Evolutionary conservation across 2,888 invertebrate genomes (phyloP), one percentile per base, ranked within the genome.

Genomic region (Chymomyza caudatula): DNA sequence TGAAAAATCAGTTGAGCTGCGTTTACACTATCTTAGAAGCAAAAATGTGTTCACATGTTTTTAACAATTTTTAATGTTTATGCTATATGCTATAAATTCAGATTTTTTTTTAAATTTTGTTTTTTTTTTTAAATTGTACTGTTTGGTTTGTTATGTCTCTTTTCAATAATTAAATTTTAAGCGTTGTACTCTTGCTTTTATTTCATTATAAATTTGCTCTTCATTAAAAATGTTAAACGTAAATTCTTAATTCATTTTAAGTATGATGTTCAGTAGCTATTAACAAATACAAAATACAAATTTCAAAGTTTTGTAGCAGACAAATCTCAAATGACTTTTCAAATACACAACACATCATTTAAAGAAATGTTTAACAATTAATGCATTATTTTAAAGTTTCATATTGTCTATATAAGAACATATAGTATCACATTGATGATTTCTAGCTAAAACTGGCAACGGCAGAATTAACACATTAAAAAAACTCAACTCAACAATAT

Each of bases 401-500:
- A 37, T 37, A 37, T 60, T 11, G 11, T 11, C 11, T 37, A 37
- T 57, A 57, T 20, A 60, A 51, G 64, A 61, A 65, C 51, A 43
- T 57, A 42, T 17, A 62, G 54, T 75, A 75, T 75, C 75, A 75
- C 75, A 75, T 70, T 77, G 58, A 65, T 37, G 11, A 37, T 37
- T 37, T 8, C 29, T 37, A 37, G 29, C 29, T 37, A 37, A 37
- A 2, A 37, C 29, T 37, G 29, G 29, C 29, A 37, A 37, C 29
- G 11, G 29, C 29, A 37, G 29, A 37, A 8, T 11, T 29, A 37
- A 37, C 29, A 37, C 29, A 37, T 11, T 37, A 37, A 37, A 37
- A 37, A 37, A 37, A 37, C 8, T 37, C 3, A 37, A 37, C 29
- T 37, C 11, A 37, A 37, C 29, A 37, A 37, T 11, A 37, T 37